Percentiles rank a stretch among this genome's conserved stretches.
These are phyloP conservation scores for Electrophaes corylata DNA, from an alignment of 2,888 invertebrate genomes.

Conservation along the genomic window DNA sequence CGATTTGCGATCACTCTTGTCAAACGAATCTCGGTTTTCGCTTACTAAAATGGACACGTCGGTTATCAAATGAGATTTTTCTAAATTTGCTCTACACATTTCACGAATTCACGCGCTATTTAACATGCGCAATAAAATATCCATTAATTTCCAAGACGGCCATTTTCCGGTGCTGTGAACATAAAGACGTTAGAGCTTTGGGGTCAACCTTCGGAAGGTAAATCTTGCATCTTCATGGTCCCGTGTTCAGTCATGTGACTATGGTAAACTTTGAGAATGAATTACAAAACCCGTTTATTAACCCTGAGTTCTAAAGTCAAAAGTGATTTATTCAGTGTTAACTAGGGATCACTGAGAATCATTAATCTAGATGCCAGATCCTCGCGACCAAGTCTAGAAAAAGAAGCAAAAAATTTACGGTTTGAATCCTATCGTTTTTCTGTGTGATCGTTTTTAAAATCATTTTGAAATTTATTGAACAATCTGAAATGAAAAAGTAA, in stretches of 20 bases:
- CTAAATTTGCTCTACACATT: conserved; percentile 44
- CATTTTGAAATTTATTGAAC: conserved; percentile 1
- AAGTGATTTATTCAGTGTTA: no score
- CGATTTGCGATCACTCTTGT: conserved; percentile 40
- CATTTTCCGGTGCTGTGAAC: conserved; percentile 74
- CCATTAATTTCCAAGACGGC: conserved; percentile 80
- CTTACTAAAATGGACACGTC: conserved; percentile 47
- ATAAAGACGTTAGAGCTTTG: conserved; percentile 62
- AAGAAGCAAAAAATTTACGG: no score
- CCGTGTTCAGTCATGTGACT: conserved; percentile 33
- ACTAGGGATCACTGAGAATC: no score
- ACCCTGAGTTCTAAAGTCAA: no score
- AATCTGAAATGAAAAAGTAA: conserved; percentile 51
- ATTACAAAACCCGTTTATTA: no score
- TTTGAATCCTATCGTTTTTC: no score
- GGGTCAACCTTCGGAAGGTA: conserved; percentile 57
- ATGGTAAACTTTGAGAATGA: conserved; percentile 14
- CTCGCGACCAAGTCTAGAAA: no score
- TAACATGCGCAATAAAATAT: conserved; percentile 79
- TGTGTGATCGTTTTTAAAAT: not conserved
- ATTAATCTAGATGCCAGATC: no score
- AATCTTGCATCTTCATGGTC: conserved; percentile 52
- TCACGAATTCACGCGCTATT: conserved; percentile 76
- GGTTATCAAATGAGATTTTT: conserved; percentile 48
- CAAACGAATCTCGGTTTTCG: conserved; percentile 40